phyloP scores from a whole-genome alignment of 2,797 vertebrate species.

The Anguilla megastoma region DNA sequence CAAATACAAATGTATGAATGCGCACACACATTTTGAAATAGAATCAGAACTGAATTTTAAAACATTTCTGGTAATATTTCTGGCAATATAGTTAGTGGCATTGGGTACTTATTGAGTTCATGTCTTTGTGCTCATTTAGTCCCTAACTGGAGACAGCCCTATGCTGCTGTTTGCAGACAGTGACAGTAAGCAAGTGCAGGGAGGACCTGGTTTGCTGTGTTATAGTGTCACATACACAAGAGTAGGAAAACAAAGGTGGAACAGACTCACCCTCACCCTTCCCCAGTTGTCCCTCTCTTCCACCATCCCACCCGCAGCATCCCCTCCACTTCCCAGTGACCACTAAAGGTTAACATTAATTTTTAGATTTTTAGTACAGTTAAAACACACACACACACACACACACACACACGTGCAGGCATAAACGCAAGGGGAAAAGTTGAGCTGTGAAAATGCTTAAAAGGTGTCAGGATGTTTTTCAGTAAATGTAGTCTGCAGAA shows the following conservation, averaged over 20 bases:
- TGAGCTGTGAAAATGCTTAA: constrained; percentile 58
- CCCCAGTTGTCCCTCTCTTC: constrained; percentile 55
- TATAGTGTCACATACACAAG: background rate
- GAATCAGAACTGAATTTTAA: background rate
- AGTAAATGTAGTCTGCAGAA: background rate
- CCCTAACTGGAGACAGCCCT: constrained; percentile 11
- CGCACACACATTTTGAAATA: background rate
- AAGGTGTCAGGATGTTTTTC: constrained; percentile 47
- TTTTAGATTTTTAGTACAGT: constrained; percentile 47
- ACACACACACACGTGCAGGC: background rate
- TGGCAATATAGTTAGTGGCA: constrained; percentile 27
- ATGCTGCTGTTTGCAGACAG: constrained; percentile 61
- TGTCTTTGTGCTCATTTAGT: background rate
- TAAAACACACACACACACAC: constrained; percentile 40
- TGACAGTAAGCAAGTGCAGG: constrained; percentile 38
- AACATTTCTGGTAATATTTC: background rate
- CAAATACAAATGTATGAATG: background rate
- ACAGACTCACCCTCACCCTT: constrained; percentile 41
- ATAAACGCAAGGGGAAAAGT: constrained; percentile 54
- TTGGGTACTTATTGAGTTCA: background rate
- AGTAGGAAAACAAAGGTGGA: constrained; percentile 20
- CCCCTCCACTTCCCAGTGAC: background rate
- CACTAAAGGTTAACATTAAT: constrained; percentile 59
- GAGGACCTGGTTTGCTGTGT: background rate
- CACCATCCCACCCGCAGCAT: constrained; percentile 17